Evolutionary conservation across 2,888 invertebrate species (phyloP), one percentile per base, ranked within the genome.

Genomic region (Drosophila helvetica): DNA sequence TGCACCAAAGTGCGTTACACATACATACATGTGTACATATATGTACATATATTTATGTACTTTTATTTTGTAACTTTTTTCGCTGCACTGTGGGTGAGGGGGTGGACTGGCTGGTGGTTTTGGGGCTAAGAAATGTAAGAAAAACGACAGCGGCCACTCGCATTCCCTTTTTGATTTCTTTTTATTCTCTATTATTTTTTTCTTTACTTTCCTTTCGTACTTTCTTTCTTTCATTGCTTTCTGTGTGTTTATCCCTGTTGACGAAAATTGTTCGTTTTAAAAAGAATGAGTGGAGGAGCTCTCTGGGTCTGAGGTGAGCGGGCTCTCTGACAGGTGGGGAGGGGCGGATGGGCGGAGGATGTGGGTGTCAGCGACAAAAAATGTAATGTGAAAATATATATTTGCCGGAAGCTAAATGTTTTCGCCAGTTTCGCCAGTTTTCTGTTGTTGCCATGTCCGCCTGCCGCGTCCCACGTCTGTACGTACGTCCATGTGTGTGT

Each of bases 321-420:
- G 22, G 22, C 22, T 22, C 22, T 22, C 22, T 22, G 22, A 5
- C 2, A n/a, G n/a, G n/a, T n/a, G 25, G 7, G 25, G 22, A 9
- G 43, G 47, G 50, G 70, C 45, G 52, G 46, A 45, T 51, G 38
- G 38, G 46, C n/a, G 30, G 33, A 38, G 7, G 43, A 43, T 30
- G 38, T 43, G 30, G 56, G 30, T 46, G 57, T 48, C 9, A 38
- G 38, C 38, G 38, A 38, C 38, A 38, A 47, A 74, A 79, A 82
- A 74, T 71, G 80, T 80, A 75, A 80, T 83, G 78, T 74, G 74
- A 60, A 85, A 81, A 84, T 83, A 87, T 77, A 74, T 73, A 78
- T 78, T 68, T 81, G 87, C 87, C 83, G 83, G 85, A 87, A 87
- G 85, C 83, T 67, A 85, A 83, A 87, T 84, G 81, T 84, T 82